Percentiles rank a stretch among this genome's conserved stretches.
These are phyloP conservation scores for Globicephala melas DNA, from an alignment of 2,113 vertebrate species.

Conservation along the genomic window DNA sequence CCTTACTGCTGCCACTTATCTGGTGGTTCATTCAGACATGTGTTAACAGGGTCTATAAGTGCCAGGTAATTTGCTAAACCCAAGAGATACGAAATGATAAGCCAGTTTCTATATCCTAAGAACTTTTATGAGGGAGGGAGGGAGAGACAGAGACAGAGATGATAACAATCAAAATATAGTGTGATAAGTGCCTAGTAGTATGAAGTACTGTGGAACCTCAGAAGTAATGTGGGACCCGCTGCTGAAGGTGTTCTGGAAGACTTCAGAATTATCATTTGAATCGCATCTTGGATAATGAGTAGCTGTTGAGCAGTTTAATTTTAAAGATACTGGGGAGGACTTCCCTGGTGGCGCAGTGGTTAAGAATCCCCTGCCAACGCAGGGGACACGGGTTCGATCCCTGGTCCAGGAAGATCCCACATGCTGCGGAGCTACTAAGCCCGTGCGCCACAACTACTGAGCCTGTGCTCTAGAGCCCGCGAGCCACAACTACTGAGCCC, in stretches of 20 bases:
- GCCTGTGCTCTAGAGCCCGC: no score
- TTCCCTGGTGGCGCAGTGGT: no score
- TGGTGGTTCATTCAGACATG: not conserved
- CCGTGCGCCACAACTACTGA: no score
- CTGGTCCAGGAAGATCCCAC: no score
- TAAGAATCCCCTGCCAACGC: no score
- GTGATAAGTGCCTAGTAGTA: not conserved
- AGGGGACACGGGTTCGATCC: no score
- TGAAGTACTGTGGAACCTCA: not conserved
- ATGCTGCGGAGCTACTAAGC: no score
- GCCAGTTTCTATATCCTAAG: not conserved
- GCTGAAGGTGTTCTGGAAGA: not conserved
- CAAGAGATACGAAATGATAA: not conserved
- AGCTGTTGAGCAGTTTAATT: conserved; percentile 32
- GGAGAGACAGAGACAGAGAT: not conserved
- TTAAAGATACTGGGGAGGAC: not conserved
- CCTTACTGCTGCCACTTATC: not conserved
- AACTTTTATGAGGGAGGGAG: not conserved
- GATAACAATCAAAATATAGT: not conserved
- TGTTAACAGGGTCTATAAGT: not conserved
- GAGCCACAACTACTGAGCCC: no score
- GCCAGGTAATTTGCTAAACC: not conserved
- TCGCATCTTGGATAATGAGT: conserved; percentile 43
- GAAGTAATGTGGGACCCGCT: not conserved
- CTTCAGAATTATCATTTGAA: conserved; percentile 10